Base-by-base conservation (phyloP, 1,140 invertebrate species). In the Panagrolaimus sp. region DNA sequence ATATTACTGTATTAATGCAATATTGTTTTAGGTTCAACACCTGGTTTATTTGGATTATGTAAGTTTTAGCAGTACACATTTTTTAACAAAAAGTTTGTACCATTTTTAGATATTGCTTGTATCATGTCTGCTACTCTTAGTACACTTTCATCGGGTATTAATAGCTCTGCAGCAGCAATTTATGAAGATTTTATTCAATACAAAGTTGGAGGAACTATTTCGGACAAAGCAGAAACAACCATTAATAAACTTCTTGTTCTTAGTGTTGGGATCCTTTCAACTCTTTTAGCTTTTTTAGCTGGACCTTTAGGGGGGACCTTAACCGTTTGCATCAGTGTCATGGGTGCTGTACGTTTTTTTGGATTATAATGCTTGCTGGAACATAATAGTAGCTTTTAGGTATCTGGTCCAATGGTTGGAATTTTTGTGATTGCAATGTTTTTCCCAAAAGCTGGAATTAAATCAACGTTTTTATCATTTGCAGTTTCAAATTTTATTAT, bases 91-190 rank as follows among this genome's bases (percentile, higher is more conserved):
- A n/a, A n/a, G n/a, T n/a, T 38, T 38, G 2, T 4, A 38, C 7
- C 7, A 38, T 38, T 38, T 38, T 38, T 38, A 38, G 31, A 81
- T 38, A 31, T 78, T 16, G 72, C 78, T 11, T 68, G 65, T 11
- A 57, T 78, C 14, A 79, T 78, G 48, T 53, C 47, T 20, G 77
- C 78, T 14, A 78, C 78, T 16, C 43, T 78, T 2, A 66, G 57
- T 43, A 81, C 78, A 14, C 44, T 74, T n/a, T 79, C 77, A 16
- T 62, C 63, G 16, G 77, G 77, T 0, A 72, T 80, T 25, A 78
- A 78, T 62, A 77, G 72, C 2, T 61, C 80, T 20, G 77, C 68
- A 20, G 78, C 78, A 5, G 77, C 80, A 0, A 9, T 78, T 9
- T 78, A 66, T 48, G 76, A 78, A 44, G 77, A 78, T 57, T 77